phyloP scores from a whole-genome alignment of 2,888 invertebrate genomes.

The Tholera decimalis region DNA sequence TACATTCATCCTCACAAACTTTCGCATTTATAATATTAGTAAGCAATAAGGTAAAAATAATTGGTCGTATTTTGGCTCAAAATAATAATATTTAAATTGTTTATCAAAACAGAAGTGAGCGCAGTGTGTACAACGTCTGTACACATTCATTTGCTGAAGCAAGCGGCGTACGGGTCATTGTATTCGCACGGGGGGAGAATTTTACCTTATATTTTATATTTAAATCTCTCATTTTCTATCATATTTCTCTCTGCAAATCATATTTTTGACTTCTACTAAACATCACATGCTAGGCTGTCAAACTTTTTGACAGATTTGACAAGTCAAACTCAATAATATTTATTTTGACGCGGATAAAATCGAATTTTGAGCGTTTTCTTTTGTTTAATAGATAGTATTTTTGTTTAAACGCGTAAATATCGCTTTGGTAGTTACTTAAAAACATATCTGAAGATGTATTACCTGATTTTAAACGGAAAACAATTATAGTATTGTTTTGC shows the following conservation, averaged over 20 bases:
- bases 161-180: constrained; percentile 68
- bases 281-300: fast-evolving
- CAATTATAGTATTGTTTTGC: background rate
- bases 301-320: background rate
- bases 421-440: background rate
- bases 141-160: constrained; percentile 70
- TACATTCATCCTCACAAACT: no score
- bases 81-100: constrained; percentile 38
- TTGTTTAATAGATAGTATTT: background rate
- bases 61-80: background rate
- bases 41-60: no score
- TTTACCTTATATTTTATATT: constrained; percentile 23
- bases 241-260: background rate
- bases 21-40: no score
- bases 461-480: background rate
- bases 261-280: background rate
- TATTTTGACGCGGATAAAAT: fast-evolving
- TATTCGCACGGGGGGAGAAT: constrained; percentile 53
- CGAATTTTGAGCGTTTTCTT: background rate
- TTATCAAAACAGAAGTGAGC: constrained; percentile 16
- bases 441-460: background rate
- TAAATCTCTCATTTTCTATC: constrained; percentile 13
- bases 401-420: constrained; percentile 5
- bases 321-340: background rate
- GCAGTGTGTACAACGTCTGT: constrained; percentile 59